A percentile compares a stretch with the other conserved stretches of the same genome.
These are phyloP conservation scores for Cylas formicarius DNA, from an alignment of 1,140 invertebrate genomes.

Conservation along the genomic window DNA sequence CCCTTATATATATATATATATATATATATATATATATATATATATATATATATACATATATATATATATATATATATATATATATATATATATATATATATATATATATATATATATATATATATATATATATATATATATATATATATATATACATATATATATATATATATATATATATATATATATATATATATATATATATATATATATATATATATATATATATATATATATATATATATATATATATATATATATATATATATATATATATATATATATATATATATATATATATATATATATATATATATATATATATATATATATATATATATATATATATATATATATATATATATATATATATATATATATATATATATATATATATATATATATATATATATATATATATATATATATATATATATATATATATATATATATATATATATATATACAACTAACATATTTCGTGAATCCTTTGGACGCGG, in stretches of 20 bases:
- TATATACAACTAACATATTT: conserved; percentile 1
- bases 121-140: conserved; percentile 7
- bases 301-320: not conserved
- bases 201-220: conserved; percentile 6
- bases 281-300: conserved; percentile 7
- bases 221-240: conserved; percentile 7
- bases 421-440: conserved; percentile 6
- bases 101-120: conserved; percentile 5
- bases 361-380: conserved; percentile 4
- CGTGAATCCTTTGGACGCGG: too few species aligned
- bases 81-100: conserved; percentile 7
- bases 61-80: conserved; percentile 7
- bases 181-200: conserved; percentile 5
- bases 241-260: conserved; percentile 6
- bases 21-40: conserved; percentile 2
- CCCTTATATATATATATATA: not conserved
- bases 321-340: conserved; percentile 7
- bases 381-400: conserved; percentile 7
- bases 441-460: conserved; percentile 6
- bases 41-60: conserved; percentile 6
- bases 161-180: conserved; percentile 7
- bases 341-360: conserved; percentile 2
- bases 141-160: conserved; percentile 6
- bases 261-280: conserved; percentile 4
- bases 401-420: conserved; percentile 7